These are phyloP conservation scores for Scaeva pyrastri DNA, from an alignment of 2,888 invertebrate species.

Conservation along the genomic window DNA sequence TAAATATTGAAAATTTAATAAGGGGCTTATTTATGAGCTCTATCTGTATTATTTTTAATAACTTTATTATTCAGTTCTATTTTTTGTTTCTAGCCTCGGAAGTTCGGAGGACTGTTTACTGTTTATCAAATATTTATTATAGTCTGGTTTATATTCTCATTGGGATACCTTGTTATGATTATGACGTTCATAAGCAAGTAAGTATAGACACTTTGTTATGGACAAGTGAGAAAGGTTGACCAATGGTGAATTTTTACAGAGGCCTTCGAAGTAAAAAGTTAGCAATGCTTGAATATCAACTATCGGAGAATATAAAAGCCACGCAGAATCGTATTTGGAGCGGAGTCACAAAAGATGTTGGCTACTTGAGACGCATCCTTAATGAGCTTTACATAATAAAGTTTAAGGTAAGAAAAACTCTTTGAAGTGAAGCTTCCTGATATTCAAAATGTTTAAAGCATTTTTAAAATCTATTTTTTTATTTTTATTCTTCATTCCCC, in stretches of 20 bases:
- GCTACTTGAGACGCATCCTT: slow-evolving; percentile 89
- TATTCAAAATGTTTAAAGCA: no score
- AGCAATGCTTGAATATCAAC: slow-evolving; percentile 89
- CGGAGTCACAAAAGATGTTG: slow-evolving; percentile 90
- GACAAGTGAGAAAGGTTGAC: slow-evolving; percentile 72
- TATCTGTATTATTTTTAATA: background rate
- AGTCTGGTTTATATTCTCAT: slow-evolving; percentile 95
- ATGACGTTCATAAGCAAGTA: slow-evolving; percentile 91
- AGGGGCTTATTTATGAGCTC: background rate
- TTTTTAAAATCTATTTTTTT: no score
- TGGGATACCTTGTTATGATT: slow-evolving; percentile 96
- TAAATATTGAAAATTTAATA: slow-evolving; percentile 58
- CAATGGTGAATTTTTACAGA: slow-evolving; percentile 79
- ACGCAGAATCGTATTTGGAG: slow-evolving; percentile 92
- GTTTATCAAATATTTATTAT: slow-evolving; percentile 93
- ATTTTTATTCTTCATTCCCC: no score
- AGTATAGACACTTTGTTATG: slow-evolving; percentile 77
- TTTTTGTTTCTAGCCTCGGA: slow-evolving; percentile 78
- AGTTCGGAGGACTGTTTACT: slow-evolving; percentile 86
- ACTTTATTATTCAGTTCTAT: background rate
- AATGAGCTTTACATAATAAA: slow-evolving; percentile 93
- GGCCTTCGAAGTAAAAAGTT: slow-evolving; percentile 88
- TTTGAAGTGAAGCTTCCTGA: no score
- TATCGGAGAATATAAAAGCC: slow-evolving; percentile 90
- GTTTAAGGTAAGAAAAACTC: slow-evolving; percentile 87